Conservation (phyloP, 2,888 invertebrate genomes). For the Leptinotarsa tumamoca region DNA sequence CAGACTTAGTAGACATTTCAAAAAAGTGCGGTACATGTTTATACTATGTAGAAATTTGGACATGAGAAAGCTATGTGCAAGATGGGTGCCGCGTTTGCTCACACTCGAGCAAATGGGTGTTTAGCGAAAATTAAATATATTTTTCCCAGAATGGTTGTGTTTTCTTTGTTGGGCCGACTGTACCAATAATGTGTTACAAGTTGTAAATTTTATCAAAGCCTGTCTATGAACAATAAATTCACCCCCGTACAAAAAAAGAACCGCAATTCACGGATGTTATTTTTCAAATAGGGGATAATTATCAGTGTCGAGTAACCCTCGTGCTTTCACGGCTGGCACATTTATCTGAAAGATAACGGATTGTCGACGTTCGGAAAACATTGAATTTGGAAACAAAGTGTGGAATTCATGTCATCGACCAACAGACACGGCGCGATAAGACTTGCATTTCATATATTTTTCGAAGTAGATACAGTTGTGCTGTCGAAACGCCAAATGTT, state of each 20-base stretch:
- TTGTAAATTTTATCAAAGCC: too few species aligned
- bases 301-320: slow-evolving; percentile 1
- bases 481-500: background rate
- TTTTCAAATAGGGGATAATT: background rate
- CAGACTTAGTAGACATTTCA: too few species aligned
- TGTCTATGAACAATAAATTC: background rate
- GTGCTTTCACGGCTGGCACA: background rate
- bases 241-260: background rate
- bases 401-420: background rate
- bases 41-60: too few species aligned
- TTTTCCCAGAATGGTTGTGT: too few species aligned
- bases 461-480: background rate
- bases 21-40: too few species aligned
- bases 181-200: background rate
- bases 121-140: too few species aligned
- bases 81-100: too few species aligned
- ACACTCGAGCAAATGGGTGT: too few species aligned
- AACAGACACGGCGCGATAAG: background rate
- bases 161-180: too few species aligned
- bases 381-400: background rate
- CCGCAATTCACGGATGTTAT: background rate
- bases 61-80: too few species aligned
- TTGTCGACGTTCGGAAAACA: background rate
- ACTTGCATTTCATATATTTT: background rate
- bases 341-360: background rate